Evolutionary conservation across 2,797 vertebrate genomes (phyloP).

Genomic region (Muscicapa comitata): DNA sequence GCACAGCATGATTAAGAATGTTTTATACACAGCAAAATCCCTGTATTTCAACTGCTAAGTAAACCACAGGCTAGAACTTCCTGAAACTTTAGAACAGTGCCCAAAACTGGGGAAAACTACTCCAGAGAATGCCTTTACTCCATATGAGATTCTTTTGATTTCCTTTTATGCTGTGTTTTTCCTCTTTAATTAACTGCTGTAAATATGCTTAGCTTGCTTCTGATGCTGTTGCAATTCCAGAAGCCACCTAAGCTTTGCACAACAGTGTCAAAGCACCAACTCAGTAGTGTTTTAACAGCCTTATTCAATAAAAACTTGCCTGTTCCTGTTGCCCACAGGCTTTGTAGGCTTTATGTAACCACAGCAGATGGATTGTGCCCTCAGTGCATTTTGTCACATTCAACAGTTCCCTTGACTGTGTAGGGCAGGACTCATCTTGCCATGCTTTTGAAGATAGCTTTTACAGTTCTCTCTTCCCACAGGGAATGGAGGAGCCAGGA

Average conservation of each 20-base stretch:
- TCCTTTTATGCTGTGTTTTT: background rate
- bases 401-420: background rate
- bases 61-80: background rate
- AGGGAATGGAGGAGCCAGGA: background rate
- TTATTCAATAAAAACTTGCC: background rate
- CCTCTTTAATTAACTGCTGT: background rate
- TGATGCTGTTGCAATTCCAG: background rate
- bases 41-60: background rate
- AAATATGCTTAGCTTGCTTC: background rate
- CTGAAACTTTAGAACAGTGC: background rate
- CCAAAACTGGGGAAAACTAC: background rate
- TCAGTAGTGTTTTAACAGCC: background rate
- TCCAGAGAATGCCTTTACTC: slow-evolving; percentile 4
- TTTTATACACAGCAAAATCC: background rate
- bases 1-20: background rate
- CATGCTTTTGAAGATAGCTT: background rate
- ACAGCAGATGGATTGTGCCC: background rate
- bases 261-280: background rate
- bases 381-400: background rate
- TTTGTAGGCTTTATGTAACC: background rate
- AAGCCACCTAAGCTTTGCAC: background rate
- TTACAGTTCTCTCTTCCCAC: background rate
- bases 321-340: background rate
- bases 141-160: background rate
- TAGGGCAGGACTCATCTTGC: background rate